These are phyloP conservation scores for Agrochola lota DNA, from an alignment of 2,888 invertebrate species.

Conservation along the genomic window DNA sequence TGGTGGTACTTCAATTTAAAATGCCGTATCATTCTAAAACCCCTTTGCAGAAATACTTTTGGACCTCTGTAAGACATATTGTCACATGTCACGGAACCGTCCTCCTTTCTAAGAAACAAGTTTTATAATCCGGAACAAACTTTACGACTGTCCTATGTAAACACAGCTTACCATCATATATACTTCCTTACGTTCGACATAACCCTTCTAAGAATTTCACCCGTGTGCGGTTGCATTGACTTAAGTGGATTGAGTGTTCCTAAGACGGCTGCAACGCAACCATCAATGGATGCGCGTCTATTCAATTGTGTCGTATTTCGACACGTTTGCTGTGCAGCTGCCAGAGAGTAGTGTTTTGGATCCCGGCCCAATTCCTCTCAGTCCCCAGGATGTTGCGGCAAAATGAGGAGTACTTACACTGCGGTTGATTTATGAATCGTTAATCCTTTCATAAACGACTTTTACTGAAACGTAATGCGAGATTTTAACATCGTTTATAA, in stretches of 20 bases:
- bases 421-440: constrained; percentile 80
- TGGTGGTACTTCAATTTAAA: background rate
- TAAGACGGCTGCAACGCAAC: constrained; percentile 35
- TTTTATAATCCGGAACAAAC: constrained; percentile 62
- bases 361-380: constrained; percentile 60
- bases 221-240: constrained; percentile 43
- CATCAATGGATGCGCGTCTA: constrained; percentile 43
- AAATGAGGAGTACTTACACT: constrained; percentile 66
- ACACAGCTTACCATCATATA: constrained; percentile 66
- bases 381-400: constrained; percentile 69
- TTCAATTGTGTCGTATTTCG: constrained; percentile 37
- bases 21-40: constrained; percentile 7
- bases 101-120: constrained; percentile 58
- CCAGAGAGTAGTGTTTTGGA: constrained; percentile 37
- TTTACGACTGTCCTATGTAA: constrained; percentile 73
- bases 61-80: constrained; percentile 42
- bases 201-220: constrained; percentile 46
- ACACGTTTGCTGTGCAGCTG: constrained; percentile 35
- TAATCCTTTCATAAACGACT: constrained; percentile 77
- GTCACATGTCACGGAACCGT: constrained; percentile 43
- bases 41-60: constrained; percentile 25
- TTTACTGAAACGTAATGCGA: constrained; percentile 75
- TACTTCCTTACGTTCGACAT: constrained; percentile 47
- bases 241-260: constrained; percentile 36
- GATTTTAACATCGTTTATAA: constrained; percentile 78